Base-by-base conservation (phyloP, 2,797 vertebrate species). In the Morus bassanus region DNA sequence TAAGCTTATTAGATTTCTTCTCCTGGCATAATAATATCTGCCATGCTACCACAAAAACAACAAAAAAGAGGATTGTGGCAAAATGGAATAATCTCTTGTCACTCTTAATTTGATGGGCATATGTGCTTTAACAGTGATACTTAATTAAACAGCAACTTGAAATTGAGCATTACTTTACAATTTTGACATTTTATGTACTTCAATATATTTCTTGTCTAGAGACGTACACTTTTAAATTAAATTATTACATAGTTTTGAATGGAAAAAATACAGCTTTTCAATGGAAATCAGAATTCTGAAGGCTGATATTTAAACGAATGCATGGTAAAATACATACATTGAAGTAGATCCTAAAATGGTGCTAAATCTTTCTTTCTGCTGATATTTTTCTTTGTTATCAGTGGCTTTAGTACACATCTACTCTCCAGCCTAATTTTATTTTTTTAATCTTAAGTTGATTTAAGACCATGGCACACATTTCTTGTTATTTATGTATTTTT, bases 291-390 rank as follows among this genome's bases (percentile, higher is more conserved):
- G 28, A 53, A 57, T 79, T 92, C n/a, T n/a, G 43, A 89, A 64
- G 18, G 35, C 39, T 91, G 28, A 17, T 61, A 56, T 35, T 69
- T 64, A 83, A 79, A 60, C 0, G 0, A 83, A 61, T 0, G 0
- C 61, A 24, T 43, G 21, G 10, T 64, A 82, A 56, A 94, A 75
- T 21, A 67, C 45, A 48, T 24, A 21, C 1, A 4, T 64, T 4
- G 5, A 68, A 92, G 68, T 22, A 70, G 4, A 72, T 70, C 11
- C 19, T 59, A 63, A 95, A 90, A 50, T 41, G 6, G 1, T 33
- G 18, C 59, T 78, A 46, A 54, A 4, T 60, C 41, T 63, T 75
- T 69, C 8, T 74, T 91, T 70, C 45, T 89, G 25, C 11, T 46
- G 8, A 2, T 56, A n/a, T 54, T 81, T 74, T 85, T 63, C 11